Evolutionary conservation across 2,113 vertebrate species (phyloP), one percentile per base, ranked within the genome.

Genomic region (Bujurquina vittata): DNA sequence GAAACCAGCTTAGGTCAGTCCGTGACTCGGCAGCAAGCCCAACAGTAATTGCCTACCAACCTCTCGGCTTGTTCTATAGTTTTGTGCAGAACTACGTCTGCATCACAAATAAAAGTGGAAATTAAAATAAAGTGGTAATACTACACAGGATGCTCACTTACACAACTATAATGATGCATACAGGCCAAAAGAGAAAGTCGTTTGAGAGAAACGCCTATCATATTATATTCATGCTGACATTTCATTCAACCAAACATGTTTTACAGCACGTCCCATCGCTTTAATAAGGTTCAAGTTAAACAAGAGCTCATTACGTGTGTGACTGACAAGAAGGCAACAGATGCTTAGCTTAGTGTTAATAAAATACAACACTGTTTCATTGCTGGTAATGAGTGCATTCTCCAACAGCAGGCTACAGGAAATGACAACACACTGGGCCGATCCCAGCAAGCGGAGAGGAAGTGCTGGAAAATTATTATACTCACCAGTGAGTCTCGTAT

Each of bases 401-500:
- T 72, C 35, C 49, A 61, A 33, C 56, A 58, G 15, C 23, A 65
- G 29, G 5, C 57, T n/a, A 52, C 15, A 52, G 55, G 43, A 56
- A 69, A 81, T 37, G 14, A 84, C 40, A 31, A 29, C 65, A 62
- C 59, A 33, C 22, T 37, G 17, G 83, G 35, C 10, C 2, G 3
- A 5, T 43, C 22, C 60, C 55, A 80, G 20, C 5, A 77, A 4
- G 10, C 7, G 52, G 59, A 58, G 9, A 8, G 20, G 2, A 60
- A 74, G 12, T 18, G 23, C 76, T 40, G 29, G 49, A 86, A 74
- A 20, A 46, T 58, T 86, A 58, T 20, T 33, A 63, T 87, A 97
- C 98, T 99, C 96, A 99, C 98, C 98, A 99, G 95, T 67, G 98
- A 99, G 95, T 99, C 99, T 93, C 96, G 96, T 87, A 99, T 97